These are phyloP conservation scores for Athene cunicularia DNA, from an alignment of 2,113 vertebrate genomes.

Conservation along the genomic window DNA sequence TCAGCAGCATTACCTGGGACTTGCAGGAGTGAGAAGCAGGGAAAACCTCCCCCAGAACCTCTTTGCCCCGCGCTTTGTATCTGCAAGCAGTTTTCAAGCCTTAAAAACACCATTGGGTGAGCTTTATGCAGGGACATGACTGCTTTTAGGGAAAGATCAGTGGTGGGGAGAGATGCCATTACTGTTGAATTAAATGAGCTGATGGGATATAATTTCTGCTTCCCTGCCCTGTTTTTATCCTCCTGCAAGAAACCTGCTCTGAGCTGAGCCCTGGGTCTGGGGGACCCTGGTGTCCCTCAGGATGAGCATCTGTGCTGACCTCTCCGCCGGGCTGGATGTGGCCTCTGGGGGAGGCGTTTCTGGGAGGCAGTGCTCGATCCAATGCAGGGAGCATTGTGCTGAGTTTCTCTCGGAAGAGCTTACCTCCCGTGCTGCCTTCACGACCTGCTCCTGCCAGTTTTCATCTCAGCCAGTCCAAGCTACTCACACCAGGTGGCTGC, in stretches of 20 bases:
- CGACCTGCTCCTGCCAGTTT: background rate
- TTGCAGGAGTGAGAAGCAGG: background rate
- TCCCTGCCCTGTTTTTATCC: background rate
- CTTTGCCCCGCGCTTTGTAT: background rate
- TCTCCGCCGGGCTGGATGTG: fast-evolving
- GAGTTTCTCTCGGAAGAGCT: background rate
- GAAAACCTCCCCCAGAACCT: background rate
- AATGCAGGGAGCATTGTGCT: fast-evolving
- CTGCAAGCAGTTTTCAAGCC: background rate
- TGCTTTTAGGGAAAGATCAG: background rate
- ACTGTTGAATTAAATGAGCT: background rate
- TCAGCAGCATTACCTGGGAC: fast-evolving
- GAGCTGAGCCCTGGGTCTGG: background rate
- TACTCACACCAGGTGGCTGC: background rate
- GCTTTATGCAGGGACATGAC: background rate
- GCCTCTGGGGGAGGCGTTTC: fast-evolving
- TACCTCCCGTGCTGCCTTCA: background rate
- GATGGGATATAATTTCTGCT: background rate
- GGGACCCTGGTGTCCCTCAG: background rate
- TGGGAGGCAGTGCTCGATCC: fast-evolving
- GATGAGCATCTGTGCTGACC: background rate
- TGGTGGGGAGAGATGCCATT: background rate
- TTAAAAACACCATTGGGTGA: background rate
- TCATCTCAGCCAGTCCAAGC: background rate
- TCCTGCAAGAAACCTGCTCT: background rate